Evolutionary conservation across 2,888 invertebrate genomes (phyloP).

Genomic region (Malacosoma neustria): DNA sequence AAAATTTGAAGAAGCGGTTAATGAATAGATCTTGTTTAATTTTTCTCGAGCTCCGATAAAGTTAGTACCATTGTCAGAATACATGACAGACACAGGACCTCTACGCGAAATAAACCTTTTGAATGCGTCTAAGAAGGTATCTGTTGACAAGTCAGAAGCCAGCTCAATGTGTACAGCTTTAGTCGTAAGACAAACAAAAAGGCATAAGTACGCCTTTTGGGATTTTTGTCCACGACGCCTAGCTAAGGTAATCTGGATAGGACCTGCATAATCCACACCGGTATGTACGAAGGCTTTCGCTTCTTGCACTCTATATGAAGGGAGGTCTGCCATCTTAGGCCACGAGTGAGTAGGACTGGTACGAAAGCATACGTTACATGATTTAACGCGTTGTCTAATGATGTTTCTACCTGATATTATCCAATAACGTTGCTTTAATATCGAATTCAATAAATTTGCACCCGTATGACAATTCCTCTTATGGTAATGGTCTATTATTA

Average conservation of each 20-base stretch:
- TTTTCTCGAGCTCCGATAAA: conserved; percentile 3
- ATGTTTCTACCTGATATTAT: too few relatives aligned
- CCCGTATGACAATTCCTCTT: too few relatives aligned
- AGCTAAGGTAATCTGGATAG: conserved; percentile 7
- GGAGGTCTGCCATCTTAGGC: too few relatives aligned
- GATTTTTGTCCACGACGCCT: not conserved
- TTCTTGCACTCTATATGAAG: too few relatives aligned
- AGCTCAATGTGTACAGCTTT: conserved; percentile 6
- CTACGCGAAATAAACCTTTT: conserved; percentile 4
- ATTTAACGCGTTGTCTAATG: too few relatives aligned
- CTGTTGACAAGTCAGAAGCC: conserved; percentile 2
- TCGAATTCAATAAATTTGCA: too few relatives aligned
- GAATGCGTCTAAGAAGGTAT: conserved; percentile 3
- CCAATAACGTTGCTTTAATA: too few relatives aligned
- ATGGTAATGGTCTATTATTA: too few relatives aligned
- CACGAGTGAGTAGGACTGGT: too few relatives aligned
- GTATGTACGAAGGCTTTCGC: conserved; percentile 6
- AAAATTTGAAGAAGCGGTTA: too few relatives aligned
- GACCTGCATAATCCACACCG: conserved; percentile 12
- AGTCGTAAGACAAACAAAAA: conserved; percentile 4
- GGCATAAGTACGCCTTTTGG: not conserved
- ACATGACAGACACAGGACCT: not conserved
- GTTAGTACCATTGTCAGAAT: not conserved
- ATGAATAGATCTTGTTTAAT: too few relatives aligned
- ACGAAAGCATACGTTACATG: too few relatives aligned